phyloP scores from a whole-genome alignment of 2,113 vertebrate genomes.

The Nymphicus hollandicus region DNA sequence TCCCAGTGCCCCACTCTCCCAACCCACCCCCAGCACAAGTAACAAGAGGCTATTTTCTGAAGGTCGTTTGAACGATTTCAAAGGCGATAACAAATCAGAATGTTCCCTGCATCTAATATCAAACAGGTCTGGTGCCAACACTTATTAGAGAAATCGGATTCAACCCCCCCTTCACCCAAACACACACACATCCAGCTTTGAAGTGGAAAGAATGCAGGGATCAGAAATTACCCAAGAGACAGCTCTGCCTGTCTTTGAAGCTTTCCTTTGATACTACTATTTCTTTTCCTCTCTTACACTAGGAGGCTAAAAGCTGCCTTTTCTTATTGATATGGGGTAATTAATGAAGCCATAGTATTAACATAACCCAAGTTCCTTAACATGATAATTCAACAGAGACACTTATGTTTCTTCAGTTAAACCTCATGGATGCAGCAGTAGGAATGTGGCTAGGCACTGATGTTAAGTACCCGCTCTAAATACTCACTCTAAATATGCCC shows the following conservation, averaged over 20 bases:
- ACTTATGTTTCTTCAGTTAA: not conserved
- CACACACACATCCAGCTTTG: constrained; percentile 89
- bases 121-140: constrained; percentile 96
- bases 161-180: constrained; percentile 71
- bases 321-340: constrained; percentile 76
- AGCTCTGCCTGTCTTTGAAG: constrained; percentile 93
- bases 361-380: constrained; percentile 70
- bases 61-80: constrained; percentile 94
- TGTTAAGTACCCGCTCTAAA: not conserved
- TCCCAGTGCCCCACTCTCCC: constrained; percentile 47
- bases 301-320: constrained; percentile 76
- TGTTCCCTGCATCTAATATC: constrained; percentile 96
- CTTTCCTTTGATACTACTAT: constrained; percentile 91
- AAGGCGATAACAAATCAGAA: constrained; percentile 96
- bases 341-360: constrained; percentile 77
- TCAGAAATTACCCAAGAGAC: constrained; percentile 97
- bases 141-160: constrained; percentile 97
- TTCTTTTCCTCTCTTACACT: constrained; percentile 75
- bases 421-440: not conserved
- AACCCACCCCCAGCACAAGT: constrained; percentile 47
- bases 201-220: constrained; percentile 93
- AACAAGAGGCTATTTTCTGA: constrained; percentile 81
- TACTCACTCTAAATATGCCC: not conserved
- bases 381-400: constrained; percentile 59
- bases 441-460: not conserved